Evolutionary conservation across 2,888 invertebrate species (phyloP), one percentile per base, ranked within the genome.

Genomic region (Eristalis intricaria): DNA sequence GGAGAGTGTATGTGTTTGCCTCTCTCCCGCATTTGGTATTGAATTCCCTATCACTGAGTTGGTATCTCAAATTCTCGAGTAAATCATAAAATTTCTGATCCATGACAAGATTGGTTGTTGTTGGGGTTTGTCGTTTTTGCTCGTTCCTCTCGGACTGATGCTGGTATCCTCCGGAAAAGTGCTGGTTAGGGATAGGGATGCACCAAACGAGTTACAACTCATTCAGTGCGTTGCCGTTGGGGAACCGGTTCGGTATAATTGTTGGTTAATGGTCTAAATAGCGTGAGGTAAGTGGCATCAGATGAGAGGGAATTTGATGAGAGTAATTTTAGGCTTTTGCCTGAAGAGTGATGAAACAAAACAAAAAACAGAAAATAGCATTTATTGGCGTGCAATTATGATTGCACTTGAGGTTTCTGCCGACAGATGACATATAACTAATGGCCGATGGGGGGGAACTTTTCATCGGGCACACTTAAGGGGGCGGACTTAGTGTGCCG

Each of bases 51-150:
- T 86, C 82, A 73, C 63, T 76, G 68, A 68, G 65, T 71, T 83
- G 81, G 75, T 79, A 87, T 87, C 84, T 83, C 50, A 73, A 80
- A 75, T 79, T 76, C 84, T 76, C 50, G 60, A 79, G 79, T 83
- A 87, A 87, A 84, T 87, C 87, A 87, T 87, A 87, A 87, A 83
- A 80, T 84, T 76, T 87, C 84, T 87, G 87, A 87, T 87, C 79
- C 83, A 83, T 83, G 87, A 83, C 83, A 75, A 79, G 83, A 87
- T 84, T 68, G 60, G 32, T 76, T 76, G 32, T 76, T 76, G 4
- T 13, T 29, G n/a, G 38, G 23, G 61, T 70, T 23, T 63, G 58
- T 69, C 29, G 70, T 56, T 26, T 38, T 19, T 40, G 10, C 35
- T 29, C 5, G 10, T 10, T 8, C 13, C 13, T 7, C 8, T 1